phyloP scores from a whole-genome alignment of 1,140 invertebrate genomes.

The Galleria mellonella region DNA sequence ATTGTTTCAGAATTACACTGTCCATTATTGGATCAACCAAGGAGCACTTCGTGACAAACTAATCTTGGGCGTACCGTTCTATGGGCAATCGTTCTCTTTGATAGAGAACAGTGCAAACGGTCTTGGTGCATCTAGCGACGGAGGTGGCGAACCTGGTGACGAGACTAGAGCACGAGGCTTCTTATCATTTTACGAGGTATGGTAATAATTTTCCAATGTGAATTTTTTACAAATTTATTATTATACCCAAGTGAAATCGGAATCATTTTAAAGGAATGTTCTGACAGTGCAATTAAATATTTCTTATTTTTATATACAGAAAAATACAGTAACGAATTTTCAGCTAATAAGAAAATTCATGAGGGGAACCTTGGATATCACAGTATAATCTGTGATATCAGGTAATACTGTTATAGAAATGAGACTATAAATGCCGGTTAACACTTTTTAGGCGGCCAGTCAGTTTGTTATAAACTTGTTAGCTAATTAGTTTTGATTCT shows the following conservation, averaged over 20 bases:
- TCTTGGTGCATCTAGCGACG: constrained; percentile 81
- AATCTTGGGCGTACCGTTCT: constrained; percentile 88
- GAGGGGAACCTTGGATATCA: too few species aligned
- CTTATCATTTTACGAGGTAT: constrained; percentile 89
- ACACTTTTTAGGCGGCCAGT: too few species aligned
- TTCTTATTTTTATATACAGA: constrained; percentile 1
- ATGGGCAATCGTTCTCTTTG: constrained; percentile 89
- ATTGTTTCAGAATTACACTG: constrained; percentile 83
- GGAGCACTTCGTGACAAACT: constrained; percentile 85
- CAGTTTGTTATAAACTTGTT: too few species aligned
- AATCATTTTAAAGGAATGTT: not conserved
- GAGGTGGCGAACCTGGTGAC: constrained; percentile 85
- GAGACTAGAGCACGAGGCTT: constrained; percentile 88
- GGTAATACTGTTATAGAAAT: too few species aligned
- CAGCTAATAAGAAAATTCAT: too few species aligned
- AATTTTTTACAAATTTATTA: constrained; percentile 1
- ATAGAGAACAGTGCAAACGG: constrained; percentile 77
- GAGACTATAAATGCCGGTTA: too few species aligned
- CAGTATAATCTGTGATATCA: too few species aligned
- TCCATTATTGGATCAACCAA: constrained; percentile 86
- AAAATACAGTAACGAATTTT: not conserved
- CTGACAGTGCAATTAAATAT: too few species aligned
- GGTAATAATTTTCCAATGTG: not conserved
- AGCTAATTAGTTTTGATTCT: too few species aligned
- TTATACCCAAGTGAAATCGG: not conserved